phyloP scores from a whole-genome alignment of 2,888 invertebrate species.

The Lithophane ornitopus region DNA sequence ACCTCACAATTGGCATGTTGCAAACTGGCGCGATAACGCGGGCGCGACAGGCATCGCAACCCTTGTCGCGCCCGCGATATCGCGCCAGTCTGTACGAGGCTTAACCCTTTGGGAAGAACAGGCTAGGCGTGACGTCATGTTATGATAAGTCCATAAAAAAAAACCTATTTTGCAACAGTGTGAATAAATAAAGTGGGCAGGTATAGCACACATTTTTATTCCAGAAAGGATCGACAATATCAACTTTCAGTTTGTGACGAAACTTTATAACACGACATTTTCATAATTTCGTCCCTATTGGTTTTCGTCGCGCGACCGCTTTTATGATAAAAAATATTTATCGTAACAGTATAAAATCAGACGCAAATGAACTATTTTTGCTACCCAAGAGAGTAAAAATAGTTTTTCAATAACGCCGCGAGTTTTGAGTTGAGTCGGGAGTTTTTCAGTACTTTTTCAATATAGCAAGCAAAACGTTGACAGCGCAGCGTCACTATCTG shows the following conservation, averaged over 20 bases:
- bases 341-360: conserved; percentile 27
- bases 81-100: too few relatives aligned
- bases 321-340: conserved; percentile 42
- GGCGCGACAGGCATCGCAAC: too few relatives aligned
- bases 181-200: not conserved
- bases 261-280: conserved; percentile 32
- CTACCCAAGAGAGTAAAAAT: conserved; percentile 72
- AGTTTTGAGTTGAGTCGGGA: conserved; percentile 73
- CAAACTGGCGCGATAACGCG: too few relatives aligned
- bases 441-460: conserved; percentile 83
- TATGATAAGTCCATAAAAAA: too few relatives aligned
- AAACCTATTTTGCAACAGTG: not conserved
- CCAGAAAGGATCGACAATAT: conserved; percentile 1
- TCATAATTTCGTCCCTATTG: conserved; percentile 22
- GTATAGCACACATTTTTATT: not conserved
- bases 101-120: not conserved
- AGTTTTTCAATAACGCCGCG: conserved; percentile 82
- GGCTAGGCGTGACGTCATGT: not conserved
- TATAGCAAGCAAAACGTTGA: conserved; percentile 71
- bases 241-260: not conserved
- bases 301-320: not conserved
- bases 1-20: too few relatives aligned
- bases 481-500: conserved; percentile 63
- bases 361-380: conserved; percentile 53
- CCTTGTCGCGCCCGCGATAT: too few relatives aligned